Evolutionary conservation across 2,113 vertebrate species (phyloP), one percentile per base, ranked within the genome.

Genomic region (Naja naja): DNA sequence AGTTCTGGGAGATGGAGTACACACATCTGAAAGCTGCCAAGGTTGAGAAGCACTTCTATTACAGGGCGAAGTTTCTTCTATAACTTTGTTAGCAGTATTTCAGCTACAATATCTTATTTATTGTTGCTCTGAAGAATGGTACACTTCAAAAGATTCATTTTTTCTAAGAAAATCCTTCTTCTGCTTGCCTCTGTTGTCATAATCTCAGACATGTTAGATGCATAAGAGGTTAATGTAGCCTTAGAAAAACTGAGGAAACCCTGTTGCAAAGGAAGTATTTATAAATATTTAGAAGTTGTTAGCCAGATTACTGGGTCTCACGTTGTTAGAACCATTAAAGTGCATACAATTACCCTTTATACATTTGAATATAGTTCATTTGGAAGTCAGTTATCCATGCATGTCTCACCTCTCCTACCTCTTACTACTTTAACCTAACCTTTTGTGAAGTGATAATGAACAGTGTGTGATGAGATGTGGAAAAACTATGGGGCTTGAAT

Each of bases 11-110:
- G 69, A 81, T 81, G 69, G 69, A 34, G n/a, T 39, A 1, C n/a
- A 39, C 69, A 20, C 69, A 74, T 34, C 69, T 81, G 16, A 81
- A 81, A 39, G 34, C 34, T 43, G 34, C 18, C 74, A 81, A 81
- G 18, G 18, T 81, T 81, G 74, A 43, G 34, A 81, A 39, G 22
- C 18, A 20, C 34, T 94, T 93, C 56, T 91, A 52, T 34, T 34
- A 34, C 39, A 58, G 16, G 93, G 89, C 90, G 85, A 96, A 93
- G 90, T 90, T 86, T 95, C 39, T 94, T 94, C 81, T 89, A 87
- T 88, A 88, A 58, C 45, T 96, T 56, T 52, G 0, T 91, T 43
- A 92, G 69, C 18, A 39, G 92, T 86, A 92, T 22, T 0, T 94
- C 90, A 89, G 25, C 86, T 91, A 91, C 52, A 91, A 91, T 58